Evolutionary conservation across 2,113 vertebrate species (phyloP), one percentile per base, ranked within the genome.

Genomic region (Pardalotus punctatus): DNA sequence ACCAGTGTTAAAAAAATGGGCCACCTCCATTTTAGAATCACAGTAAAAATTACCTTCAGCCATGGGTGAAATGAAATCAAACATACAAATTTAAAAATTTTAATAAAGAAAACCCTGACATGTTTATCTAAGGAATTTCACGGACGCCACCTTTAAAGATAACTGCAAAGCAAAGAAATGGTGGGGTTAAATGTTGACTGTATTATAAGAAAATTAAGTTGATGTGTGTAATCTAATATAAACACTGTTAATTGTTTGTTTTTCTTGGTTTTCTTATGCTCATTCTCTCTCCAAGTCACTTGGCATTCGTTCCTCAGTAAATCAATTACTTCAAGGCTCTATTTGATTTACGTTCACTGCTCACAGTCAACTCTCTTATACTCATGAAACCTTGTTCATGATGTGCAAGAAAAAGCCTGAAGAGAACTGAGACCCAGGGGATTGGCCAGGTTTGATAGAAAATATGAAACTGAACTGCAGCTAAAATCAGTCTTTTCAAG

Each of bases 191-290:
- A 83, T 58, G 23, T 47, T 81, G 67, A 94, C 50, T 19, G 25
- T 47, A 70, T 48, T 72, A 65, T 28, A 60, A 38, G 45, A 88
- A 79, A 77, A 77, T 45, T 4, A 93, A 67, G 15, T 22, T 72
- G 31, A 67, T 61, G 17, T 82, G 40, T 92, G 27, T 58, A 86
- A 95, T 65, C 65, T 80, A 92, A 86, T 79, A 80, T 42, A 94
- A 95, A 80, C 29, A 10, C 40, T 72, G 61, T 66, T 93, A 72
- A 80, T 92, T 96, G 88, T 69, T 90, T 87, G 51, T 31, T 86
- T 94, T 88, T 88, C 71, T 95, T 90, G 11, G 33, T 83, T 83
- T 36, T 86, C 25, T 80, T 67, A 51, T 42, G 58, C 18, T 83
- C 24, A 22, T 90, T 93, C 20, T 88, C 42, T 65, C 50, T 90